Conservation (phyloP, 2,113 vertebrate species). For the Pachypanchax playfairii region DNA sequence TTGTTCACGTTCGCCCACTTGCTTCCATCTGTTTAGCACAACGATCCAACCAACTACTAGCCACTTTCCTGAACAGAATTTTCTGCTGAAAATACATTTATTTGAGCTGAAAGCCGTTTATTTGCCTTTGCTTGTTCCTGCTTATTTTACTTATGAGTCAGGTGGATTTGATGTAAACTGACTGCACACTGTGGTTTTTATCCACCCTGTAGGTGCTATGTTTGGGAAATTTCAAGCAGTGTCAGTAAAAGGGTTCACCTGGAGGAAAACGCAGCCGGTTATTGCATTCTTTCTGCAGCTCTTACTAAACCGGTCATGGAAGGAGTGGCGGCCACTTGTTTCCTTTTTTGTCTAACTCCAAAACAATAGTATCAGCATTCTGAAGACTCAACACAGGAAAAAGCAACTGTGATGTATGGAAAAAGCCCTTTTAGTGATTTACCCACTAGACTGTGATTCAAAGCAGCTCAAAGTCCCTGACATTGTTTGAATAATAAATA, state of each 20-base stretch:
- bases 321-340: constrained; percentile 56
- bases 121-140: constrained; percentile 10
- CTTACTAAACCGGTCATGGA: constrained; percentile 58
- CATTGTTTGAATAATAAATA: not conserved
- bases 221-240: constrained; percentile 12
- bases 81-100: constrained; percentile 9
- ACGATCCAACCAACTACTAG: constrained; percentile 3
- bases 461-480: not conserved
- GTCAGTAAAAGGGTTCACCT: constrained; percentile 3
- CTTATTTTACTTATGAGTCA: constrained; percentile 36
- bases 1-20: constrained; percentile 19
- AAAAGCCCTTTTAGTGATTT: constrained; percentile 14
- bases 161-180: constrained; percentile 21
- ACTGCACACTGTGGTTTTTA: constrained; percentile 14
- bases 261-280: constrained; percentile 14
- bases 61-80: constrained; percentile 17
- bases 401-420: constrained; percentile 33
- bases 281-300: constrained; percentile 7
- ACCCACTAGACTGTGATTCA: not conserved
- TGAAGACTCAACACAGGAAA: constrained; percentile 65
- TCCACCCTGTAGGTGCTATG: constrained; percentile 4
- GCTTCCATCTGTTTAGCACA: constrained; percentile 14
- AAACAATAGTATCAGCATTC: constrained; percentile 65
- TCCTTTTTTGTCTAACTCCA: constrained; percentile 62
- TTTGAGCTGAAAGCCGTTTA: not conserved